These are phyloP conservation scores for Coranthus polyacanthus DNA, from an alignment of 2,797 vertebrate species.

Conservation along the genomic window DNA sequence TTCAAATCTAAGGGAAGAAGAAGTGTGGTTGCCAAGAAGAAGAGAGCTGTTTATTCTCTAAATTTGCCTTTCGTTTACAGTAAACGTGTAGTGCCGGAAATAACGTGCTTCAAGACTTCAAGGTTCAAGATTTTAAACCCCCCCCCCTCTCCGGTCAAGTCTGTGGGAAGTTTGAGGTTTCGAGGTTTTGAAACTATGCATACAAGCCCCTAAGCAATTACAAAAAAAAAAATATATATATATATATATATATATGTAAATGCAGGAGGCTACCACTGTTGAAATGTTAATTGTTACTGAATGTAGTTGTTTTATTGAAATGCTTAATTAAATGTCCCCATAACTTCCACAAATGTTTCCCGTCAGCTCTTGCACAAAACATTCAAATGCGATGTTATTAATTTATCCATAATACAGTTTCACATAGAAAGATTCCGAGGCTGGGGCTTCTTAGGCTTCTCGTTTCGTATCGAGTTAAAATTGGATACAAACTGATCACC, in stretches of 20 bases:
- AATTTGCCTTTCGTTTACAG: constrained; percentile 2
- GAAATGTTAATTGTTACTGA: not conserved
- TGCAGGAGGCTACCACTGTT: not conserved
- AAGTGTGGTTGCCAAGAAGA: not conserved
- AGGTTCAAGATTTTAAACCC: not conserved
- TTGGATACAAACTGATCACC: too few species aligned
- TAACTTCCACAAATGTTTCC: not conserved
- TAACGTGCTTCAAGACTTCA: not conserved
- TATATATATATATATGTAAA: not conserved
- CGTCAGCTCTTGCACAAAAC: too few species aligned
- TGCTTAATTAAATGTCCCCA: not conserved
- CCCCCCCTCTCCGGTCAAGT: not conserved
- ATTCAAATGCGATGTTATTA: too few species aligned
- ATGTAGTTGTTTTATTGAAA: not conserved
- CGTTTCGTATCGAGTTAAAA: too few species aligned
- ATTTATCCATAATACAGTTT: too few species aligned
- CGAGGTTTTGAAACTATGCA: not conserved
- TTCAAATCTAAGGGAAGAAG: not conserved
- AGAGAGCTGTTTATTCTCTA: not conserved
- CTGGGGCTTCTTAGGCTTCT: too few species aligned
- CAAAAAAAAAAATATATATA: too few species aligned
- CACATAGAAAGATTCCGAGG: too few species aligned
- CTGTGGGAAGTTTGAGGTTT: not conserved
- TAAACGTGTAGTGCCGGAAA: constrained; percentile 20
- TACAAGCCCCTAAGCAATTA: too few species aligned